A percentile compares a stretch with the other conserved stretches of the same genome.
These are phyloP conservation scores for Cydia pomonella DNA, from an alignment of 1,140 invertebrate genomes.

Conservation along the genomic window DNA sequence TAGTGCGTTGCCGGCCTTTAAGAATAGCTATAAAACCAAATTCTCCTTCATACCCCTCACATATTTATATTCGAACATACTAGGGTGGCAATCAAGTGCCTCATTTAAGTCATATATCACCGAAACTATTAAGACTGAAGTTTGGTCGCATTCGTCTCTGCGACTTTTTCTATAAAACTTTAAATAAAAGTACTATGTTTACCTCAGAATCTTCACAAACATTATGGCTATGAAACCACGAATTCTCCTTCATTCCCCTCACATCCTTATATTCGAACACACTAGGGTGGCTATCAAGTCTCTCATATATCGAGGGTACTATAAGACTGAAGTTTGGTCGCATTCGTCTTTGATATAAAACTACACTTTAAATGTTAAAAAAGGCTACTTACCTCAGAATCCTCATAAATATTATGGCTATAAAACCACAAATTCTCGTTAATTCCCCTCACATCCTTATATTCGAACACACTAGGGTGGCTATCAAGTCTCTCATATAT, in stretches of 20 bases:
- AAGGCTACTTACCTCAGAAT: constrained; percentile 54
- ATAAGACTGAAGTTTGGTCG: constrained; percentile 78
- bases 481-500: constrained; percentile 83
- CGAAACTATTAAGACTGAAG: constrained; percentile 81
- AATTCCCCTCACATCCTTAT: constrained; percentile 80
- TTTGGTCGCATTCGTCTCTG: constrained; percentile 84
- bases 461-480: constrained; percentile 78
- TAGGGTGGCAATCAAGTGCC: constrained; percentile 80
- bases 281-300: constrained; percentile 78
- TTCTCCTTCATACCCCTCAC: constrained; percentile 81
- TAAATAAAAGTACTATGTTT: not conserved
- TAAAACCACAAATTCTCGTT: constrained; percentile 83
- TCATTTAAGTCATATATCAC: constrained; percentile 83
- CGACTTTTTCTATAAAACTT: no score
- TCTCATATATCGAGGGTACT: constrained; percentile 83
- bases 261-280: constrained; percentile 80
- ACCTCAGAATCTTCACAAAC: constrained; percentile 77
- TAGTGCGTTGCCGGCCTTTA: no score
- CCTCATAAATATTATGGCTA: constrained; percentile 81
- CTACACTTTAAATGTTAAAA: no score
- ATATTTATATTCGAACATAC: constrained; percentile 76
- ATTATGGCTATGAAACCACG: constrained; percentile 84
- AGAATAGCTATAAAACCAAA: constrained; percentile 84
- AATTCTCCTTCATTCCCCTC: constrained; percentile 77
- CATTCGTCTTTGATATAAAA: constrained; percentile 87